Percentiles rank a stretch among this genome's conserved stretches.
Conservation (phyloP, 2,113 vertebrate genomes). For the Thinocorus orbignyianus region DNA sequence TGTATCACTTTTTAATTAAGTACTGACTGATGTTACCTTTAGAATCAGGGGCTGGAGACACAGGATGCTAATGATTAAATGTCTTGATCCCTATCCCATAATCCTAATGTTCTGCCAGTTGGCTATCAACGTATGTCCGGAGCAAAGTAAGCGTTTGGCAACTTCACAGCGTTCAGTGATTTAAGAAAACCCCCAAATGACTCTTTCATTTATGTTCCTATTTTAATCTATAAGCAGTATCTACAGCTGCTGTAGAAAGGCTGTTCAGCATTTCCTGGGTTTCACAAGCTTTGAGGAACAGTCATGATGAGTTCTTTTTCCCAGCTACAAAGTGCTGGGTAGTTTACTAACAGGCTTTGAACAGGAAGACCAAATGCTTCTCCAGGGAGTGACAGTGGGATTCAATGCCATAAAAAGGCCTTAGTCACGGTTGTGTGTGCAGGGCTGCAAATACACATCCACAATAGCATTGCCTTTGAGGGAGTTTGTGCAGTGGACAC, state of each 20-base stretch:
- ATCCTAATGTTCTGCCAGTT: conserved; percentile 40
- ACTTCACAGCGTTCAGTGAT: not conserved
- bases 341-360: not conserved
- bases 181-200: conserved; percentile 16
- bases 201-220: not conserved
- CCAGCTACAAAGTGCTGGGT: not conserved
- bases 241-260: not conserved
- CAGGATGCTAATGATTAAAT: conserved; percentile 2
- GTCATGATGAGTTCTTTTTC: not conserved
- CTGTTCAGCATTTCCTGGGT: not conserved
- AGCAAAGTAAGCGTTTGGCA: conserved; percentile 10
- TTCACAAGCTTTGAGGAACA: not conserved
- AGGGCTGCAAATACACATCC: not conserved
- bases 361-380: not conserved
- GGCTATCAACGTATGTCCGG: conserved; percentile 39
- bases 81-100: conserved; percentile 7
- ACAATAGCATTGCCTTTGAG: not conserved
- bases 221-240: not conserved
- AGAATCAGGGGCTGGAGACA: conserved; percentile 13
- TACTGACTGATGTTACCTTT: conserved; percentile 16
- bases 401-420: not conserved
- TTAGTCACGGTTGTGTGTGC: rapidly evolving
- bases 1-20: conserved; percentile 59
- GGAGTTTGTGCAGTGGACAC: not conserved
- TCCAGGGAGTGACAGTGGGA: not conserved